Percentiles rank a stretch among this genome's conserved stretches.
These are phyloP conservation scores for Hydrolagus affinis DNA, from an alignment of 2,113 vertebrate genomes.

Conservation along the genomic window DNA sequence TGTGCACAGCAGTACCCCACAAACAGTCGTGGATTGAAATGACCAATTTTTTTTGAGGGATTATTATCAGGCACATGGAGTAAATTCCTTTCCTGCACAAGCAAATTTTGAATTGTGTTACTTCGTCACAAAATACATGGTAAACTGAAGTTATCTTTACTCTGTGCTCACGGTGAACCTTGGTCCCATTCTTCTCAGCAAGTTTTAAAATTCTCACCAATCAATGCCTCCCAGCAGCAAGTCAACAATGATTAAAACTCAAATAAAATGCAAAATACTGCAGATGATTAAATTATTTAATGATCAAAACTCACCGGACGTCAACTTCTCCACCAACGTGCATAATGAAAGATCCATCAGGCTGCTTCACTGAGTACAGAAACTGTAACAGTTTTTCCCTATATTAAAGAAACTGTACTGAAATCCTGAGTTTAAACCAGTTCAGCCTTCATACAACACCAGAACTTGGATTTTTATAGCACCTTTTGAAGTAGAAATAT, in stretches of 20 bases:
- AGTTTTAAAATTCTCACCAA: neutral
- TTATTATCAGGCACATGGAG: too few species aligned
- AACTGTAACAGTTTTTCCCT: conserved; percentile 90
- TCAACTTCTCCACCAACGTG: conserved; percentile 90
- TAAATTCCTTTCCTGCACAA: neutral
- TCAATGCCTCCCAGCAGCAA: neutral
- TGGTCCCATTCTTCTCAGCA: neutral
- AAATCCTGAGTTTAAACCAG: neutral
- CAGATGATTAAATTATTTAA: neutral
- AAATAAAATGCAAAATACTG: conserved; percentile 37
- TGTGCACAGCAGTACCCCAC: too few species aligned
- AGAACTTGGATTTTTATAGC: too few species aligned
- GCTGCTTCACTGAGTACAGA: conserved; percentile 78
- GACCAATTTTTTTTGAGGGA: too few species aligned
- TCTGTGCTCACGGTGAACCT: neutral
- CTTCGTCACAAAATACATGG: too few species aligned
- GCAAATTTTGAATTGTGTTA: neutral
- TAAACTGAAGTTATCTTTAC: neutral
- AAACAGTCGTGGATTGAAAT: too few species aligned
- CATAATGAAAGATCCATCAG: conserved; percentile 91
- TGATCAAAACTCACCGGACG: conserved; percentile 69
- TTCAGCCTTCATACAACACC: neutral
- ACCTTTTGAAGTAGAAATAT: too few species aligned
- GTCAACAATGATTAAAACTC: conserved; percentile 39
- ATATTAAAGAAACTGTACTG: neutral